These are phyloP conservation scores for Cynocephalus volans DNA, from an alignment of 2,113 vertebrate genomes.

Conservation along the genomic window DNA sequence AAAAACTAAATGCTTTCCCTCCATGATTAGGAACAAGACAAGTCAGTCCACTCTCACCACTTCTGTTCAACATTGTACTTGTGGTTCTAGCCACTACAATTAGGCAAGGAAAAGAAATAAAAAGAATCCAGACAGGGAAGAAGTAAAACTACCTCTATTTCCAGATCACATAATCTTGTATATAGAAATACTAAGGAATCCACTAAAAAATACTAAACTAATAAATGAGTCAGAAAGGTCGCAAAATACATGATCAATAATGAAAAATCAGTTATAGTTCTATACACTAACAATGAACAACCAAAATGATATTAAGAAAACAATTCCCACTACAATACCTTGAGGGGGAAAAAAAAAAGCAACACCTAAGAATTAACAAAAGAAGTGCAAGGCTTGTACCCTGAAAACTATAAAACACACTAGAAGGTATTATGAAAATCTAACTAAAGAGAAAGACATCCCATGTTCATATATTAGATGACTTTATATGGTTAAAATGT, in stretches of 20 bases:
- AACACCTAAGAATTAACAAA: not conserved
- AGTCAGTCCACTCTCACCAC: not conserved
- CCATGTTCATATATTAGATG: not conserved
- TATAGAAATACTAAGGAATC: not conserved
- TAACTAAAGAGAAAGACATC: slow-evolving; percentile 46
- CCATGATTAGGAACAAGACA: slow-evolving; percentile 18
- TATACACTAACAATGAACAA: not conserved
- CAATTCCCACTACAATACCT: not conserved
- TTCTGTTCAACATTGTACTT: not conserved
- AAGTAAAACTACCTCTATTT: not conserved
- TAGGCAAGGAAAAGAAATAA: slow-evolving; percentile 3
- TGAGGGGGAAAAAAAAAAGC: not conserved
- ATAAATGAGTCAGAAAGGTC: not conserved
- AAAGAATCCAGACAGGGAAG: not conserved
- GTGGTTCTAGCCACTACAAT: not conserved
- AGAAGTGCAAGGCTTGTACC: not conserved
- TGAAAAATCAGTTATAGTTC: not conserved
- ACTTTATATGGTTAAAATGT: slow-evolving; percentile 11
- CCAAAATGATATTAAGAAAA: slow-evolving; percentile 26
- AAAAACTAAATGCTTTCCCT: slow-evolving; percentile 30
- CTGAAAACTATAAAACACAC: slow-evolving; percentile 2
- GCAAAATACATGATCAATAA: not conserved
- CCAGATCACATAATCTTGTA: slow-evolving; percentile 10
- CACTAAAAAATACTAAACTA: not conserved
- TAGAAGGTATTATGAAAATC: slow-evolving; percentile 13